These are phyloP conservation scores for Anthoscopus minutus DNA, from an alignment of 2,113 vertebrate genomes.

Conservation along the genomic window DNA sequence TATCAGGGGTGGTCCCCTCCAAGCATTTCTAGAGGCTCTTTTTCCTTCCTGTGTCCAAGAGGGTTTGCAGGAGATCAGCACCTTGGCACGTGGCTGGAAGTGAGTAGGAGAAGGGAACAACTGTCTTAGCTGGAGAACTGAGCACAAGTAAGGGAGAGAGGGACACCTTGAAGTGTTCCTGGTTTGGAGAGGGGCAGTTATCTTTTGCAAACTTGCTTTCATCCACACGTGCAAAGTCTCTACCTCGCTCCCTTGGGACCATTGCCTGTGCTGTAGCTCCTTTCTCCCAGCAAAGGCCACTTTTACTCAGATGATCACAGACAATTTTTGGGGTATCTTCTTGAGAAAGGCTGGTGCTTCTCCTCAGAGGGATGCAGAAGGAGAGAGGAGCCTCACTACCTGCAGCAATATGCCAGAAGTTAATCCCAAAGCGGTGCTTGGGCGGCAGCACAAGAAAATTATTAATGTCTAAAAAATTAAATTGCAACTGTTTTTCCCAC, in stretches of 20 bases:
- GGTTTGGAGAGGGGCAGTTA: background rate
- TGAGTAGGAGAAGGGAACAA: background rate
- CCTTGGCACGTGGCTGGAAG: background rate
- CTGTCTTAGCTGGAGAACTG: background rate
- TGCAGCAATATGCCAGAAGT: background rate
- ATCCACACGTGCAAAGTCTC: accelerated
- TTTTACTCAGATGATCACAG: background rate
- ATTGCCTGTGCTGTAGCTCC: background rate
- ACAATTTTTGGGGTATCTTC: background rate
- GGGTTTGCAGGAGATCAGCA: background rate
- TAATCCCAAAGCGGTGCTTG: background rate
- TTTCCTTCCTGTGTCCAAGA: background rate
- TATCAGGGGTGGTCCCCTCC: background rate
- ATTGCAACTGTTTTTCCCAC: background rate
- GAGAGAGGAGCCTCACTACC: background rate
- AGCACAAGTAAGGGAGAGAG: background rate
- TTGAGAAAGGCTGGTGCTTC: background rate
- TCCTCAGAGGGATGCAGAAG: background rate
- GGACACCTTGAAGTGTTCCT: background rate
- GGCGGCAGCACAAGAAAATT: background rate
- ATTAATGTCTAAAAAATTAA: background rate
- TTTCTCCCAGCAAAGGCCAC: background rate
- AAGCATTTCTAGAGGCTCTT: background rate
- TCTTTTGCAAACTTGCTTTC: background rate
- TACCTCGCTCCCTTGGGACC: background rate